Evolutionary conservation across 2,888 invertebrate species (phyloP), one percentile per base, ranked within the genome.

Genomic region (Rhamnusium bicolor): DNA sequence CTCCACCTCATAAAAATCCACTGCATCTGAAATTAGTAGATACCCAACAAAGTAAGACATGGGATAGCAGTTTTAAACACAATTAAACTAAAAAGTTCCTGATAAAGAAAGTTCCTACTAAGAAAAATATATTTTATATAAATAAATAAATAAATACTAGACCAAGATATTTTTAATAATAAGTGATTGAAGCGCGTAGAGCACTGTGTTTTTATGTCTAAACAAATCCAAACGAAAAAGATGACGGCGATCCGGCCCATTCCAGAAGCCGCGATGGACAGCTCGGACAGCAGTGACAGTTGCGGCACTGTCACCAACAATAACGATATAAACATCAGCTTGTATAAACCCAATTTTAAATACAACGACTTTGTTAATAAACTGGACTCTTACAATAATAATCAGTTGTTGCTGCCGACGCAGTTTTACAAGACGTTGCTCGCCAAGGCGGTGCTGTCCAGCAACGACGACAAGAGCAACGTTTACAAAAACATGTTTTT

Each of bases 361-460:
- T 88, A 87, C 74, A 86, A 86, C 78, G 86, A 87, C 80, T 85
- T 88, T 77, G 87, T 87, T 56, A 88, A 87, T 72, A 88, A 88
- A 79, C 80, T 88, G 71, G 88, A 88, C 79, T 84, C 85, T 71
- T 88, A 88, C 76, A 88, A 88, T 75, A 88, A 88, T 76, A 88
- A 88, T 76, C 88, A 88, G 78, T 80, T 88, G 75, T 72, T 95
- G 65, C 89, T 95, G 75, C 94, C 94, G 8, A 92, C 94, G 69
- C 94, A 95, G 84, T 89, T 95, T 81, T 95, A 95, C 85, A 95
- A 95, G 87, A 95, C 92, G 82, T 90, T 95, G 75, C 88, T 95
- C 84, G 94, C 94, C 10, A 94, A 90, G 85, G 92, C 92, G n/a
- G 91, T 92, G 14, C 89, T 92, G 66, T 91, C 92, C 58, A 90